Evolutionary conservation across 30 jellyfish, hydroid and myxozoan genomes (phyloP).

Genomic region (Cassiopea xamachana): DNA sequence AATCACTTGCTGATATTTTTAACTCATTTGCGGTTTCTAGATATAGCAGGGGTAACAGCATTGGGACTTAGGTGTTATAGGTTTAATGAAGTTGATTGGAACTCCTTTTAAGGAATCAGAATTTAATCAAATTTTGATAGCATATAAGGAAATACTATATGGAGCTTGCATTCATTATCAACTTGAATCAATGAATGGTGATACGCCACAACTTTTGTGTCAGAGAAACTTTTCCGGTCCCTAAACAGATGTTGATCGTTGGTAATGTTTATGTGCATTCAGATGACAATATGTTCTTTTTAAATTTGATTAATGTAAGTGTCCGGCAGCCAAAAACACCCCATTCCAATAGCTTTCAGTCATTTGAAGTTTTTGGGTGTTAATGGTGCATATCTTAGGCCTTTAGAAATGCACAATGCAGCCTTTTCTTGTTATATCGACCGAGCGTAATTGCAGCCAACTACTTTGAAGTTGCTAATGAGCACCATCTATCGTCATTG

Average conservation of each 20-base stretch:
- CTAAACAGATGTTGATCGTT: neutral
- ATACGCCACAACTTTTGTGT: neutral
- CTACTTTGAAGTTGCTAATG: too few species aligned
- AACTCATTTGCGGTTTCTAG: neutral
- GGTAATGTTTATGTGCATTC: neutral
- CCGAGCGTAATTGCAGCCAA: too few species aligned
- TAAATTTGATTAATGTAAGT: neutral
- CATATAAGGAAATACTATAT: neutral
- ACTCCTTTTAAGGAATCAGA: neutral
- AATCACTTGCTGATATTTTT: neutral
- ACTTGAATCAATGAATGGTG: neutral
- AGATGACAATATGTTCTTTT: neutral
- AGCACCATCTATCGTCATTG: too few species aligned
- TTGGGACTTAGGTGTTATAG: neutral
- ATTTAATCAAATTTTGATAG: neutral
- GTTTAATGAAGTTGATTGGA: neutral
- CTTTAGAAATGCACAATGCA: too few species aligned
- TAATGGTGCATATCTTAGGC: too few species aligned
- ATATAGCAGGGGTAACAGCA: neutral
- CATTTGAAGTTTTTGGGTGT: neutral
- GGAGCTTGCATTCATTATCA: neutral
- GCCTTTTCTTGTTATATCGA: too few species aligned
- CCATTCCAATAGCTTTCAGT: neutral
- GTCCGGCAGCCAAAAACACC: neutral
- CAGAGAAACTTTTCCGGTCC: conserved; percentile 1